Percentiles rank a stretch among this genome's conserved stretches.
These are phyloP conservation scores for Chionoecetes opilio DNA, from an alignment of 1,140 invertebrate genomes.

Conservation along the genomic window DNA sequence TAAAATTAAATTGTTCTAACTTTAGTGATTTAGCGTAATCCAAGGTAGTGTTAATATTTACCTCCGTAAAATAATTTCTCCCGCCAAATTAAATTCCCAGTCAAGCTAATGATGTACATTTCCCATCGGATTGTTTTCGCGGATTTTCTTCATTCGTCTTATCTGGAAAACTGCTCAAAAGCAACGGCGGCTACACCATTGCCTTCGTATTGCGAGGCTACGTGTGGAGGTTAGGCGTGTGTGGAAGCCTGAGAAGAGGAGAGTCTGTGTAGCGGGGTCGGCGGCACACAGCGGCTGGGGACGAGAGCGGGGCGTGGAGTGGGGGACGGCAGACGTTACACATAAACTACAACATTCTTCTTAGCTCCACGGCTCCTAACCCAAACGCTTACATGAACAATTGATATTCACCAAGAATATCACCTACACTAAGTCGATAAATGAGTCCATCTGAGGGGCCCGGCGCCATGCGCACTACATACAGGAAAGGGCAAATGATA, in stretches of 20 bases:
- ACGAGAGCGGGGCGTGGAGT: slow-evolving; percentile 79
- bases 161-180: background rate
- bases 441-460: slow-evolving; percentile 43
- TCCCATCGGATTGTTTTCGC: slow-evolving; percentile 75
- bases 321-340: slow-evolving; percentile 80
- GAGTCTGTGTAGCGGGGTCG: slow-evolving; percentile 74
- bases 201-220: slow-evolving; percentile 42
- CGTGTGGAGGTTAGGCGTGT: slow-evolving; percentile 20
- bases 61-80: slow-evolving; percentile 79
- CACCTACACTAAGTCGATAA: slow-evolving; percentile 66
- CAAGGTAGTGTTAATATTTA: slow-evolving; percentile 70
- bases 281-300: slow-evolving; percentile 73
- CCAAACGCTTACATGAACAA: slow-evolving; percentile 80
- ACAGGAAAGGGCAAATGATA: slow-evolving; percentile 69
- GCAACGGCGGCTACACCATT: background rate
- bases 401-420: slow-evolving; percentile 78
- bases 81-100: slow-evolving; percentile 80
- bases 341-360: slow-evolving; percentile 80
- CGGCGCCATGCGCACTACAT: slow-evolving; percentile 55
- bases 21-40: background rate
- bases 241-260: slow-evolving; percentile 49
- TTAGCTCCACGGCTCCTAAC: slow-evolving; percentile 79
- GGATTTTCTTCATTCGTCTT: slow-evolving; percentile 52
- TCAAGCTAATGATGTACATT: slow-evolving; percentile 80
- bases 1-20: background rate